Evolutionary conservation across 2,113 vertebrate genomes (phyloP), one percentile per base, ranked within the genome.

Genomic region (Cheilinus undulatus): DNA sequence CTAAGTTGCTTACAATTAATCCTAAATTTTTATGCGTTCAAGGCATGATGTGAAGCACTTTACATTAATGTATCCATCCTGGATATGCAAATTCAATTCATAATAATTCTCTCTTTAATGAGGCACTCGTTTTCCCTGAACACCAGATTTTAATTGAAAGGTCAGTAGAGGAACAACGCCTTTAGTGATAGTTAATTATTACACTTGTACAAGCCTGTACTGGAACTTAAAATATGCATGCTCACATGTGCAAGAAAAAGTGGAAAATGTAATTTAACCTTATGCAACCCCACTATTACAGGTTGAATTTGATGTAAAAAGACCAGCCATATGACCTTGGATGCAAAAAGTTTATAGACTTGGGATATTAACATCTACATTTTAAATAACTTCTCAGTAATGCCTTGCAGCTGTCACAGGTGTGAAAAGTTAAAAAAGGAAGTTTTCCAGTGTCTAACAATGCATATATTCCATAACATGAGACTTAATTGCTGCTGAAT

Each of bases 91-190:
- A 67, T 76, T 3, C n/a, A 12, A 42, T 6, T 24, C 3, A 19
- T 64, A 50, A 83, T 77, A 62, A 79, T 76, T 73, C 27, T 46
- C 11, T 56, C 50, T 69, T 59, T 62, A 69, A 73, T 62, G 36
- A 63, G 62, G 23, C 43, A 57, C 49, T 59, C 17, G 34, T 15
- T n/a, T 40, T 62, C 43, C 22, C 40, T 60, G 52, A 53, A 59
- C 46, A 63, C 23, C 36, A 14, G 10, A 40, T 59, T 75, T 72
- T 76, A 60, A 82, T 19, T 59, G 60, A 74, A 62, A 73, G 76
- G 72, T 73, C 59, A 70, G n/a, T 46, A 10, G 32, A 57, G 62
- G 22, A 67, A 48, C 2, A 1, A 0, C 0, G n/a, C 32, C 22
- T 74, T 59, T 32, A 64, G n/a, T 57, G 40, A 53, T 27, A 48